These are phyloP conservation scores for Phenacoccus solenopsis DNA, from an alignment of 1,140 invertebrate genomes.

Conservation along the genomic window DNA sequence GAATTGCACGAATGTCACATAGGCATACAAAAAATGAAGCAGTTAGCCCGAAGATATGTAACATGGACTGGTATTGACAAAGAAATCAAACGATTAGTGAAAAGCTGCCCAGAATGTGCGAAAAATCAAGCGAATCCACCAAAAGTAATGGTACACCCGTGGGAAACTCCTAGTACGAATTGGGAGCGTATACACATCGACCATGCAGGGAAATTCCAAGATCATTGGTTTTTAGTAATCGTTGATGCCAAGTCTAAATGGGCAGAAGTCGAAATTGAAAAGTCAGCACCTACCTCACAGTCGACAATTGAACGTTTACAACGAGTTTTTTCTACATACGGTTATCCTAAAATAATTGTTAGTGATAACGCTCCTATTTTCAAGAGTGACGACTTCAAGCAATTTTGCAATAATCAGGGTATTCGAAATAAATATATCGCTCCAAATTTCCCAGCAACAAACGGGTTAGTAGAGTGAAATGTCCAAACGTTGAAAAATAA, in stretches of 20 bases:
- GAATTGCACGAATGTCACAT: slow-evolving; percentile 26
- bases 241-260: slow-evolving; percentile 34
- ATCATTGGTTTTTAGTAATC: slow-evolving; percentile 33
- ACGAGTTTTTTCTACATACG: slow-evolving; percentile 28
- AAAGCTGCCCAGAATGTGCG: slow-evolving; percentile 26
- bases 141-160: slow-evolving; percentile 26
- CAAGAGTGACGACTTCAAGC: slow-evolving; percentile 26
- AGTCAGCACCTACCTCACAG: slow-evolving; percentile 9
- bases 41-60: slow-evolving; percentile 25
- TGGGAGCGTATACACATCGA: slow-evolving; percentile 30
- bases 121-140: slow-evolving; percentile 24
- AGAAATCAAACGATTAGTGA: slow-evolving; percentile 29
- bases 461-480: slow-evolving; percentile 29
- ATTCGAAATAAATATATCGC: slow-evolving; percentile 28
- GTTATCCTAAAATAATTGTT: slow-evolving; percentile 25
- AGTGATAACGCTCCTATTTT: slow-evolving; percentile 24
- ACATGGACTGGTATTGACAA: slow-evolving; percentile 28
- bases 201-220: slow-evolving; percentile 30
- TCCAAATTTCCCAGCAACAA: slow-evolving; percentile 28
- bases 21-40: slow-evolving; percentile 31
- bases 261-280: slow-evolving; percentile 5
- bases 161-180: slow-evolving; percentile 27
- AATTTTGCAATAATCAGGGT: slow-evolving; percentile 26
- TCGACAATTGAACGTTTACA: slow-evolving; percentile 29
- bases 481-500: slow-evolving; percentile 31